These are phyloP conservation scores for Hyperoplus immaculatus DNA, from an alignment of 2,797 vertebrate species.

Conservation along the genomic window DNA sequence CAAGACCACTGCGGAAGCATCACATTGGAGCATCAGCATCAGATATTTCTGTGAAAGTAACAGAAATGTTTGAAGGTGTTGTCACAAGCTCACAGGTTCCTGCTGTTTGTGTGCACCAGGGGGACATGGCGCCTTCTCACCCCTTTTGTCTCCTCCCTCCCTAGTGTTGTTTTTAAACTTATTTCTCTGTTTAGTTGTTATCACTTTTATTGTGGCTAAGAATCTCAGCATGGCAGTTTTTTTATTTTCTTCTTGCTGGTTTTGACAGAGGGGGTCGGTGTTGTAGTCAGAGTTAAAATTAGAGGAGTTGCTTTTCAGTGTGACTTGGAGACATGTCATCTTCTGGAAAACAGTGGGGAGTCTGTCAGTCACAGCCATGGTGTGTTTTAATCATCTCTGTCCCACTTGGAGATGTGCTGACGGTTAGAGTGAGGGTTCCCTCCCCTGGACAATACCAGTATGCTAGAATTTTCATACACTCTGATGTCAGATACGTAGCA, in stretches of 20 bases:
- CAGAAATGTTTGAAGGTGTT: conserved; percentile 87
- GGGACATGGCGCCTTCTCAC: conserved; percentile 82
- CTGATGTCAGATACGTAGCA: conserved; percentile 82
- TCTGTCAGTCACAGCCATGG: conserved; percentile 85
- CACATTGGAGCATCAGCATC: conserved; percentile 81
- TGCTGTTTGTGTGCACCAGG: conserved; percentile 81
- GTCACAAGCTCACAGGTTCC: conserved; percentile 85
- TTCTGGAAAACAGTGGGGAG: conserved; percentile 81
- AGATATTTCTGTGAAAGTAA: conserved; percentile 86
- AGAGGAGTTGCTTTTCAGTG: conserved; percentile 82
- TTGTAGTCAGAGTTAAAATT: conserved; percentile 84
- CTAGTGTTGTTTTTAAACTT: conserved; percentile 83
- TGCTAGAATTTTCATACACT: conserved; percentile 72
- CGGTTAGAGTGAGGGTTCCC: conserved; percentile 85
- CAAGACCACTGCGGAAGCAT: conserved; percentile 78
- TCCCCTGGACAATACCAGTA: conserved; percentile 86
- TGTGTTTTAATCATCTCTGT: conserved; percentile 88
- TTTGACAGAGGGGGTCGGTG: conserved; percentile 82
- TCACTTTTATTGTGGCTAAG: conserved; percentile 81
- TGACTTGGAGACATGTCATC: conserved; percentile 84
- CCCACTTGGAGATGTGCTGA: conserved; percentile 85
- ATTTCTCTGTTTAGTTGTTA: conserved; percentile 84
- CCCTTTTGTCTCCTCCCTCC: conserved; percentile 78
- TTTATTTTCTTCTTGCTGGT: conserved; percentile 46
- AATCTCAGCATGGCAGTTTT: conserved; percentile 76